These are phyloP conservation scores for Chymomyza amoena DNA, from an alignment of 2,888 invertebrate species.

Conservation along the genomic window DNA sequence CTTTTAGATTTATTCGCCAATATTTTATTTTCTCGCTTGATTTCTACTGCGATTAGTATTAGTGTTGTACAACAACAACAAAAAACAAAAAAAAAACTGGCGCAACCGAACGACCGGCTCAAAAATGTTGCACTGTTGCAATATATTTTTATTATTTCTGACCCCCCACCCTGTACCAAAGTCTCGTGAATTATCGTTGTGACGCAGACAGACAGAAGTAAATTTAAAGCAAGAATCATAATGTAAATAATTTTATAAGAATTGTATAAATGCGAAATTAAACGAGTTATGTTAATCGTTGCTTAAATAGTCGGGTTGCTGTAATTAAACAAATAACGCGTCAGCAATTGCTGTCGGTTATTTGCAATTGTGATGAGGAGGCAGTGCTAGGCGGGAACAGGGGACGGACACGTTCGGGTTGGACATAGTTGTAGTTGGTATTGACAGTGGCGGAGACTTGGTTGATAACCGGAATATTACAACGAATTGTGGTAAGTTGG, in stretches of 20 bases:
- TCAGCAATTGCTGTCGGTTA: slow-evolving; percentile 22
- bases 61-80: slow-evolving; percentile 12
- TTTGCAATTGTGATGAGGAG: not conserved
- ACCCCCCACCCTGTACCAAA: not conserved
- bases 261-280: slow-evolving; percentile 6
- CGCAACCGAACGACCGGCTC: slow-evolving; percentile 28
- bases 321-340: slow-evolving; percentile 42
- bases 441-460: not conserved
- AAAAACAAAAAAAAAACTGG: slow-evolving; percentile 33
- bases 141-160: not conserved
- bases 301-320: slow-evolving; percentile 31
- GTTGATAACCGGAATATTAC: slow-evolving; percentile 34
- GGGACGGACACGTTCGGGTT: not conserved
- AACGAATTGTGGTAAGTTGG: not conserved
- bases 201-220: not conserved
- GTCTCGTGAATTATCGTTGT: not conserved
- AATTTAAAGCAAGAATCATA: not conserved
- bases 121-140: slow-evolving; percentile 4
- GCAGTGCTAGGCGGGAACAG: not conserved
- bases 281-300: slow-evolving; percentile 52
- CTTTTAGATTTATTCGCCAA: slow-evolving; percentile 30
- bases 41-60: not conserved
- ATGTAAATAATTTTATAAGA: not conserved
- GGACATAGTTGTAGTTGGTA: not conserved
- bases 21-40: slow-evolving; percentile 26